phyloP scores from a whole-genome alignment of 2,113 vertebrate genomes.

The Phyllostomus discolor region DNA sequence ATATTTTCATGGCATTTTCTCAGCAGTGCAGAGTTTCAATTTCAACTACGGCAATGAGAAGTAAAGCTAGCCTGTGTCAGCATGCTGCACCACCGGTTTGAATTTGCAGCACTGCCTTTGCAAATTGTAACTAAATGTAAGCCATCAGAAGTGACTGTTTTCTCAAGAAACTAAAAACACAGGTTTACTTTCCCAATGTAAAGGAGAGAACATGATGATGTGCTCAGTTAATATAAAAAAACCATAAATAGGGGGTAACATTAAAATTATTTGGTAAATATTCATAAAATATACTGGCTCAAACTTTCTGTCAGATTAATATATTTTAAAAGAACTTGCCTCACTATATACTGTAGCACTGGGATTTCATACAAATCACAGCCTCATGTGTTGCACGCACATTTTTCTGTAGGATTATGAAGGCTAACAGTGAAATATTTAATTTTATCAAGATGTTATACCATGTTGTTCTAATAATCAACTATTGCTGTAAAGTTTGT shows the following conservation, averaged over 20 bases:
- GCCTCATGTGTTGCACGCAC: not conserved
- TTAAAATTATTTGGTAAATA: not conserved
- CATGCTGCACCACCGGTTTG: slow-evolving; percentile 64
- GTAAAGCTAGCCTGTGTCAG: slow-evolving; percentile 70
- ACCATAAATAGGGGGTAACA: slow-evolving; percentile 43
- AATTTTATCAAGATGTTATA: slow-evolving; percentile 49
- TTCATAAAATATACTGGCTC: not conserved
- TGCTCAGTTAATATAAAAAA: slow-evolving; percentile 54
- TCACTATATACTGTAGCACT: not conserved
- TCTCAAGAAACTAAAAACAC: slow-evolving; percentile 33
- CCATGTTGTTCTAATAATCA: slow-evolving; percentile 47
- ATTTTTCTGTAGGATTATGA: slow-evolving; percentile 20
- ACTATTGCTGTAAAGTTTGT: not conserved
- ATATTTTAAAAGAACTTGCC: not conserved
- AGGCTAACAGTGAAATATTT: not conserved
- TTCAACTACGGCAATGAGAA: slow-evolving; percentile 80
- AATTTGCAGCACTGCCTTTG: slow-evolving; percentile 72
- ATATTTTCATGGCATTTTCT: slow-evolving; percentile 98
- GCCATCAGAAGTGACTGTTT: slow-evolving; percentile 47
- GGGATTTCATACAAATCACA: not conserved
- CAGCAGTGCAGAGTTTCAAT: slow-evolving; percentile 94
- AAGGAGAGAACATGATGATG: slow-evolving; percentile 22
- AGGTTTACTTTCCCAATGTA: not conserved
- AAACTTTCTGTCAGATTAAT: not conserved
- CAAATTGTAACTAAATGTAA: slow-evolving; percentile 60